phyloP scores from a whole-genome alignment of 1,140 invertebrate species.

The Aradophagus sp. region DNA sequence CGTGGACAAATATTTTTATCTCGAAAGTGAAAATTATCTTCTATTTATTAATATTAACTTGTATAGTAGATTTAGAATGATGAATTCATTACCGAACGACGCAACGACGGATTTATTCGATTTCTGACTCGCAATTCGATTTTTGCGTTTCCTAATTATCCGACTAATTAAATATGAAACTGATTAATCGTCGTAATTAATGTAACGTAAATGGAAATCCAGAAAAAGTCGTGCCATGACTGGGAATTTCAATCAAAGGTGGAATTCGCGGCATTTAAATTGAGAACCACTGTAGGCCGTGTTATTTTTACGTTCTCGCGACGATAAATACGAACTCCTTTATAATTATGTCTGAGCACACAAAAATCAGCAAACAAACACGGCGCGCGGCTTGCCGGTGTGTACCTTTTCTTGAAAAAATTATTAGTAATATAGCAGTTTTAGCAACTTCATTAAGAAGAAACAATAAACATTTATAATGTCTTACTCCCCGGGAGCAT shows the following conservation, averaged over 20 bases:
- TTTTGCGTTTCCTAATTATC: too few species aligned
- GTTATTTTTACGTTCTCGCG: constrained; percentile 37
- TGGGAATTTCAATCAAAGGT: constrained; percentile 17
- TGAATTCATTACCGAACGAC: constrained; percentile 9
- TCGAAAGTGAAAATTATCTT: too few species aligned
- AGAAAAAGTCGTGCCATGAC: too few species aligned
- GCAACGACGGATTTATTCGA: too few species aligned
- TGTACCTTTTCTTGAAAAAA: constrained; percentile 42
- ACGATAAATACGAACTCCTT: constrained; percentile 42
- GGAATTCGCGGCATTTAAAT: constrained; percentile 9
- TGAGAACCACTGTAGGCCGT: constrained; percentile 25
- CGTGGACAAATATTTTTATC: too few species aligned
- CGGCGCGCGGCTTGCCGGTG: constrained; percentile 9
- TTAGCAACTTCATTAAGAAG: constrained; percentile 39
- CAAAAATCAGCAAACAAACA: constrained; percentile 44
- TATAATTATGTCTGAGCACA: constrained; percentile 41
- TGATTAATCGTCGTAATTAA: too few species aligned
- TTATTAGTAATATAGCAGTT: constrained; percentile 32
- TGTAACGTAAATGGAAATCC: neutral
- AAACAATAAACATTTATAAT: constrained; percentile 43
- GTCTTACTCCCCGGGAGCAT: constrained; percentile 25
- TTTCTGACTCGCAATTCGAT: too few species aligned
- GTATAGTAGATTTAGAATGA: constrained; percentile 8
- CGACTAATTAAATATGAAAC: too few species aligned
- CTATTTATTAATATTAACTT: too few species aligned